phyloP scores from a whole-genome alignment of 2,888 invertebrate species.

The Melangyna quadrimaculata region DNA sequence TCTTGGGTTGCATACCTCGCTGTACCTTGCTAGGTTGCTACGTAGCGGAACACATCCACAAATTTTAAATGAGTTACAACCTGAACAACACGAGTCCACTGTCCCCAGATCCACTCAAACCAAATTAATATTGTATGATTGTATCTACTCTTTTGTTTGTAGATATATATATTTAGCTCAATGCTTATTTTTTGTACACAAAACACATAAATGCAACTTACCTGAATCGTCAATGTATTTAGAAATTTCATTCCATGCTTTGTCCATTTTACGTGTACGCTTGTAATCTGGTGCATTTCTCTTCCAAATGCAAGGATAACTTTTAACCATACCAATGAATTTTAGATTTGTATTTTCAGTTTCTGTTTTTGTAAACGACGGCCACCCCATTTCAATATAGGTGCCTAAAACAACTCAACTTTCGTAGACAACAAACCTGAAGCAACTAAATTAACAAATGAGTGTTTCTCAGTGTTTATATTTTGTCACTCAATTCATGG shows the following conservation, averaged over 20 bases:
- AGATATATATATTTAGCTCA: too few species aligned
- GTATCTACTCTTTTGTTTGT: too few species aligned
- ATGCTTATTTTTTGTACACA: neutral
- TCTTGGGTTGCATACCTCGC: too few species aligned
- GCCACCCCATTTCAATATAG: neutral
- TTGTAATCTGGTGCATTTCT: neutral
- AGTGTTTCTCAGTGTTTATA: too few species aligned
- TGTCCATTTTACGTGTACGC: neutral
- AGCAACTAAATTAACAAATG: neutral
- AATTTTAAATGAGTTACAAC: too few species aligned
- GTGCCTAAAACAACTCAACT: neutral
- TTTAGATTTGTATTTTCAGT: neutral
- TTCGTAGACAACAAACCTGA: neutral
- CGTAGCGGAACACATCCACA: too few species aligned
- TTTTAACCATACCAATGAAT: neutral
- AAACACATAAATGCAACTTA: neutral
- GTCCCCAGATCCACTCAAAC: too few species aligned
- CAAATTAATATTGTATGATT: too few species aligned
- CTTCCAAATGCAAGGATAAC: slow-evolving; percentile 7
- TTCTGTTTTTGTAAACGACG: neutral
- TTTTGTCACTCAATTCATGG: too few species aligned
- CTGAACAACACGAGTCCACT: too few species aligned
- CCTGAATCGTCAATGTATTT: neutral
- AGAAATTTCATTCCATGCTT: slow-evolving; percentile 1
- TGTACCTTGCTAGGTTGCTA: too few species aligned